Base-by-base conservation (phyloP, 2,113 vertebrate genomes). In the Psophia crepitans region DNA sequence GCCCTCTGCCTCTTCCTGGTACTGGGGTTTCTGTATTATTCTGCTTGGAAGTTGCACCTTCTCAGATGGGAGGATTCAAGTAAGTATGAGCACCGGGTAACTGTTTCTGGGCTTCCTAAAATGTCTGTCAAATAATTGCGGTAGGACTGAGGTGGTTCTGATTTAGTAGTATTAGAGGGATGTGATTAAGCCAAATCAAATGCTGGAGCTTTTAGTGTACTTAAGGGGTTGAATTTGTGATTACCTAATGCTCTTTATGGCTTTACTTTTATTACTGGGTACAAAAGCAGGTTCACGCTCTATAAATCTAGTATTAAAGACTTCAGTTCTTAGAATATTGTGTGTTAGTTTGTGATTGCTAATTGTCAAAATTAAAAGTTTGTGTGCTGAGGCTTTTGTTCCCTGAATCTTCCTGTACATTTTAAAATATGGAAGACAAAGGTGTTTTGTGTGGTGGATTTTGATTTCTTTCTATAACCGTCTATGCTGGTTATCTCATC, bases 21-120 rank as follows among this genome's bases (percentile, higher is more conserved):
- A 51, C 97, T 99, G 97, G 99, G 98, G 94, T 99, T 99, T 98
- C 98, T 99, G 88, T 99, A 99, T 98, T 99, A 99, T 92, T 99
- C 99, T 43, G 99, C 99, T 6, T 98, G 99, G 98, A 99, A 99
- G 98, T 98, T 99, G 56, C 99, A 99, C 96, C 98, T 99, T 74
- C 98, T 98, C 93, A 98, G 98, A 60, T 99, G 99, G 99, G 99
- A 99, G 97, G 99, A 99, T 96, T 97, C 99, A 96, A 99, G 99
- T 99, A 99, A 99, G 99, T 99, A 95, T 46, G 26, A 82, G 33
- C 49, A 27, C 6, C 0, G 1, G n/a, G 48, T 53, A 46, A 39
- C 51, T 73, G 60, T 35, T 56, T 37, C 37, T 61, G 69, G 32
- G 26, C n/a, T 89, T 14, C 30, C 48, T 21, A 14, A 57, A 77